Conservation (phyloP, 2,113 vertebrate species). For the Thinocorus orbignyianus region DNA sequence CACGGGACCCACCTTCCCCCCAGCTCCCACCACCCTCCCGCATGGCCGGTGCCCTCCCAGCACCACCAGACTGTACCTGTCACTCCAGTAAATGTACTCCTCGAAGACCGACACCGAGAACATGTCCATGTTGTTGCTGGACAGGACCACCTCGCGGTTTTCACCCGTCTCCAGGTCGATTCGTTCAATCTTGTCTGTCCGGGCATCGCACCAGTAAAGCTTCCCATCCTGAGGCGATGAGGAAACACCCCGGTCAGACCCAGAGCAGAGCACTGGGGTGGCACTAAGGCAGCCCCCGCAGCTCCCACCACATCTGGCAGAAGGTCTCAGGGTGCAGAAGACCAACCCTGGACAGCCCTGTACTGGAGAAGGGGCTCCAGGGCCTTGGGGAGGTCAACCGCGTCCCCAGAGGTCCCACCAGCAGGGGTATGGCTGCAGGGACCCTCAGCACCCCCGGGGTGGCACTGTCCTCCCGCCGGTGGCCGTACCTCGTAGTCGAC, state of each 20-base stretch:
- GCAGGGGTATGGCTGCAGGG: background rate
- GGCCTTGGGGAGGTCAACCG: accelerated
- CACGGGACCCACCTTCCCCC: background rate
- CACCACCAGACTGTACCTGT: conserved; percentile 73
- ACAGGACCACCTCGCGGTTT: conserved; percentile 90
- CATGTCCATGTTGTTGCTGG: conserved; percentile 99
- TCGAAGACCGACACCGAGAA: conserved; percentile 97
- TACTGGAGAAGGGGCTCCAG: background rate
- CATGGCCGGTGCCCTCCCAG: no score
- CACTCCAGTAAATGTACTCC: conserved; percentile 97
- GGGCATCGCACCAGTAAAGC: conserved; percentile 95
- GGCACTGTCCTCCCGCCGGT: accelerated
- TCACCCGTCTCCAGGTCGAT: conserved; percentile 93
- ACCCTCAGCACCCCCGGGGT: background rate
- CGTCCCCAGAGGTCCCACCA: background rate
- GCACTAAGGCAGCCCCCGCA: background rate
- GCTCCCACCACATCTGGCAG: accelerated
- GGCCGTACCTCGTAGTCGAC: conserved; percentile 89
- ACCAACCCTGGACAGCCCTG: no score
- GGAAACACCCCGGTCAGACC: background rate
- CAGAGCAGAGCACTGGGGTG: accelerated
- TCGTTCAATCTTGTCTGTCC: conserved; percentile 93
- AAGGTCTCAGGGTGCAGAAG: background rate
- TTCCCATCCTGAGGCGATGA: conserved; percentile 79
- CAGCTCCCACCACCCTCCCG: background rate